Evolutionary conservation across 2,797 vertebrate genomes (phyloP).

Genomic region (Heliangelus exortis): DNA sequence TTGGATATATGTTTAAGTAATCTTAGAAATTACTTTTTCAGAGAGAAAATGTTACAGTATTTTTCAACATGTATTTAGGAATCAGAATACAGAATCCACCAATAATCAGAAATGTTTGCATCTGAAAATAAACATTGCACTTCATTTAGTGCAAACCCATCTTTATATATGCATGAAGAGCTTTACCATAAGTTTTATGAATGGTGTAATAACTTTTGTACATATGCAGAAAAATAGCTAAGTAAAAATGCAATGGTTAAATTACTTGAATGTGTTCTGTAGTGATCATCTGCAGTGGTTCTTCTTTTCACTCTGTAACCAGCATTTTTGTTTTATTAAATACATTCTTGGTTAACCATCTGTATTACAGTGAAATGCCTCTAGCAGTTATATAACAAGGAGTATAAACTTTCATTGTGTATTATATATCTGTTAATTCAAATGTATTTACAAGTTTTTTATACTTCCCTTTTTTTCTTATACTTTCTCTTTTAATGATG

Average conservation of each 20-base stretch:
- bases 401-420: background rate
- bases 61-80: background rate
- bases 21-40: background rate
- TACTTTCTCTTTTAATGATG: slow-evolving; percentile 7
- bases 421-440: background rate
- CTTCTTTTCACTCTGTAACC: background rate
- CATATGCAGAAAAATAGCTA: background rate
- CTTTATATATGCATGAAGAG: background rate
- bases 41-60: background rate
- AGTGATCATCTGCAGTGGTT: background rate
- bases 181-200: background rate
- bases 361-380: background rate
- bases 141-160: background rate
- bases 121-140: background rate
- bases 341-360: background rate
- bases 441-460: background rate
- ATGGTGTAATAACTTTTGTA: background rate
- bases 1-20: background rate
- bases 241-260: background rate
- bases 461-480: background rate
- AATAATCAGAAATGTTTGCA: background rate
- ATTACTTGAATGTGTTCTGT: background rate
- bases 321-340: slow-evolving; percentile 5
- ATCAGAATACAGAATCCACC: background rate
- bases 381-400: background rate